Conservation (phyloP, 2,113 vertebrate genomes). For the Elaphurus davidianus region DNA sequence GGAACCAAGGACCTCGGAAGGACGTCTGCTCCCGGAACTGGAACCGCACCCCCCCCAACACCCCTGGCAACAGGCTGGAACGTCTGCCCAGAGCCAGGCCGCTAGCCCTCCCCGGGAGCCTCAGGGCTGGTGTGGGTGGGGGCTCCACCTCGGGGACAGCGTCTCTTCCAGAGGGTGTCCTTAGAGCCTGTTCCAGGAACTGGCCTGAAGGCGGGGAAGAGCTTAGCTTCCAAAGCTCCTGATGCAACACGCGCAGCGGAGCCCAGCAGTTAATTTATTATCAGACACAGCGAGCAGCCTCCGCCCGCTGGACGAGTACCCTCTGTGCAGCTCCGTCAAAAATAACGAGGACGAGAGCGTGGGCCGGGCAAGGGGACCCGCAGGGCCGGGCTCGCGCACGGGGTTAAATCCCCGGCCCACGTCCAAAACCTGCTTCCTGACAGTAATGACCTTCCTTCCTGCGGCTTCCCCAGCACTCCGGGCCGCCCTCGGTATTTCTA, state of each 20-base stretch:
- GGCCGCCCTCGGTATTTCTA: neutral
- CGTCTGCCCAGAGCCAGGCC: rapidly evolving
- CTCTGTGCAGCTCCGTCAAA: rapidly evolving
- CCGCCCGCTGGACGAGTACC: neutral
- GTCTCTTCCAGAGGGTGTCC: slow-evolving; percentile 33
- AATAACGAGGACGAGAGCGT: rapidly evolving
- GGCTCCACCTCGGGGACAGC: neutral
- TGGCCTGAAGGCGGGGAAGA: neutral
- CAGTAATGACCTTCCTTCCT: slow-evolving; percentile 41
- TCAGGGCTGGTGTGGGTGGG: neutral
- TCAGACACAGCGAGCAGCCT: neutral
- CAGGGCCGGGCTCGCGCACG: rapidly evolving
- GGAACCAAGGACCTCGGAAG: neutral
- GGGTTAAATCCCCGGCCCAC: neutral
- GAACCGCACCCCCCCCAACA: neutral
- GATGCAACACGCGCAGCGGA: neutral
- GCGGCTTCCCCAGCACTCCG: neutral
- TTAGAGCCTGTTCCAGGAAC: neutral
- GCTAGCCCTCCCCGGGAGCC: neutral
- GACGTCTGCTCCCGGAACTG: neutral
- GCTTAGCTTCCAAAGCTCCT: slow-evolving; percentile 5
- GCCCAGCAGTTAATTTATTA: neutral
- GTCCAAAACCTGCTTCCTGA: slow-evolving; percentile 19
- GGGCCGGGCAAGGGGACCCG: rapidly evolving
- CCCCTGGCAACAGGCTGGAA: neutral